Percentiles rank a stretch among this genome's conserved stretches.
These are phyloP conservation scores for Entomobrya multifasciata DNA, from an alignment of 2,888 invertebrate genomes.

Conservation along the genomic window DNA sequence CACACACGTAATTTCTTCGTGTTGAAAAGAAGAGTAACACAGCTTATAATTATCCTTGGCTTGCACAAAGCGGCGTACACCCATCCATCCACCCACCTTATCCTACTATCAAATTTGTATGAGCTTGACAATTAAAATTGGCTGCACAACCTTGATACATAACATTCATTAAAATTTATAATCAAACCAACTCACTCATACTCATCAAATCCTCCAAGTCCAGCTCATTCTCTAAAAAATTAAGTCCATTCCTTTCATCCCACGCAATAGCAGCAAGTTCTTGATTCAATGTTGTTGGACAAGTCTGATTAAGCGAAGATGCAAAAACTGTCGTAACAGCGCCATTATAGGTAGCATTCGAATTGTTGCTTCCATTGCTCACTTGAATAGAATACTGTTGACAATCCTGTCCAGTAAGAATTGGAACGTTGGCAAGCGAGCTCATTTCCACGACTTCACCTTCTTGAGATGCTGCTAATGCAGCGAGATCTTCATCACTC, in stretches of 20 bases:
- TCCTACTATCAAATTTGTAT: background rate
- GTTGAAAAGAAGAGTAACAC: background rate
- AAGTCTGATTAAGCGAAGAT: conserved; percentile 41
- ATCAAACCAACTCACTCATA: conserved; percentile 75
- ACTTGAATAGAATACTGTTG: conserved; percentile 71
- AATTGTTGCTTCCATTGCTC: background rate
- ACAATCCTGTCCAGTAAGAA: conserved; percentile 66
- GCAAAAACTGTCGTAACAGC: conserved; percentile 41
- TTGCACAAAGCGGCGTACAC: background rate
- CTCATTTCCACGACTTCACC: conserved; percentile 58
- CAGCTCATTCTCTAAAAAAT: conserved; percentile 76
- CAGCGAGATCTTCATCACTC: conserved; percentile 56
- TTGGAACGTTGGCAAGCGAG: conserved; percentile 53
- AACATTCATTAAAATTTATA: no score
- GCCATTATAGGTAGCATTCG: background rate
- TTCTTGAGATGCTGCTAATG: conserved; percentile 12
- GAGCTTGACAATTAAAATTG: no score
- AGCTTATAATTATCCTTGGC: background rate
- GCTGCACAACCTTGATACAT: no score
- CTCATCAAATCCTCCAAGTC: conserved; percentile 78
- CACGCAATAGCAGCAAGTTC: conserved; percentile 67
- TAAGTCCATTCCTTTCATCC: conserved; percentile 72
- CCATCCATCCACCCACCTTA: background rate
- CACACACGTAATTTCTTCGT: background rate
- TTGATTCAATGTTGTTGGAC: conserved; percentile 45